Base-by-base conservation (phyloP, 2,888 invertebrate species). In the Hofmannophila pseudospretella region DNA sequence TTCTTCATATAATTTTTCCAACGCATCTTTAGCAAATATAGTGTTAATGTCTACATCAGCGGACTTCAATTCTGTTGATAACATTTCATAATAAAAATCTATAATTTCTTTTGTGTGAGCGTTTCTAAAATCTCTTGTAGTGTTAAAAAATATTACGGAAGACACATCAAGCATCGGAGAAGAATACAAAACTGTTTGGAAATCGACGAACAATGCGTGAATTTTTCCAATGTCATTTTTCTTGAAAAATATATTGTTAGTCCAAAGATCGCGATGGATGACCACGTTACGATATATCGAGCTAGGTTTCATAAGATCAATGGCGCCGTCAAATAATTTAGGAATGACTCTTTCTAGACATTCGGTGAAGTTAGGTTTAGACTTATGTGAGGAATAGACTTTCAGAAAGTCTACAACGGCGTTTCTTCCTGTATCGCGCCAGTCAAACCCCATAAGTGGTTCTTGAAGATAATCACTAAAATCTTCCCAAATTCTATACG, bases 101-200 rank as follows among this genome's bases (percentile, higher is more conserved):
- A 91, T 50, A 22, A 92, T 65, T 22, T 73, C 59, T 4, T 57
- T 42, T 0, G 87, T 72, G 54, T 89, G 66, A n/a, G 51, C 41
- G 22, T 77, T 58, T 41, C 90, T 68, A 32, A 87, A 77, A 16
- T 63, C 47, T 30, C 67, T 69, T 1, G 74, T 70, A 1, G 89
- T 82, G 50, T 89, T 89, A n/a, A 91, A 74, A 55, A 88, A 88
- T 22, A 91, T 56, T 7, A 89, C 49, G 1, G 89, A 81, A 8
- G 89, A 74, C 7, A 91, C 55, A 51, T 94, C 93, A 34, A 92
- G 74, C 51, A 90, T 88, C 0, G 93, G 91, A 0, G 92, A 89
- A 3, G 87, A 80, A 54, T 93, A 94, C 7, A 93, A 67, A 0
- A 89, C 82, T 31, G 93, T 78, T 64, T 94, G 94, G 54, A 89